Percentiles rank a stretch among this genome's conserved stretches.
Evolutionary conservation across 2,797 vertebrate species (phyloP).

Genomic region (Graptemys geographica): DNA sequence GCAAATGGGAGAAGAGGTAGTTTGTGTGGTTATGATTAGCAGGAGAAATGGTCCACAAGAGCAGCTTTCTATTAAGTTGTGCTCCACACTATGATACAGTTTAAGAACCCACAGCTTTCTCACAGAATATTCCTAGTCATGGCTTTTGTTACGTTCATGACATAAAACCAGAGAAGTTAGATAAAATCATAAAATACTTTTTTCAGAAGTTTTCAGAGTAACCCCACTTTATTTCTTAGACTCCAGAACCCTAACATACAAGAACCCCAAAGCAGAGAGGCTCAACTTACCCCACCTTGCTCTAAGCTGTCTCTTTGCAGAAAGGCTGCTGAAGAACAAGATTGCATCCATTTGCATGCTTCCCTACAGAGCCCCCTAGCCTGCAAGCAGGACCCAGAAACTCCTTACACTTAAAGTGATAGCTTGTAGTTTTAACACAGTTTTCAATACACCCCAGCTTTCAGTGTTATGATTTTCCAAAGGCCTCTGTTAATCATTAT

Average conservation of each 20-base stretch:
- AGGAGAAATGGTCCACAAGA: background rate
- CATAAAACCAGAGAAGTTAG: background rate
- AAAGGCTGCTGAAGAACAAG: background rate
- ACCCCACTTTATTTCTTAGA: background rate
- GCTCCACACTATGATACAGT: background rate
- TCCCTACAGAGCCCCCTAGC: background rate
- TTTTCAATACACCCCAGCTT: background rate
- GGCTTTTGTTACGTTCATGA: background rate
- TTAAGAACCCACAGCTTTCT: background rate
- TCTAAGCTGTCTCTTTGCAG: background rate
- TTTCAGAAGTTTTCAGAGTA: background rate
- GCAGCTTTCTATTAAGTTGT: background rate
- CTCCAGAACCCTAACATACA: background rate
- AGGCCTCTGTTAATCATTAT: conserved; percentile 1
- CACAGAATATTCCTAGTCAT: background rate
- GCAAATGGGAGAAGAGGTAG: background rate
- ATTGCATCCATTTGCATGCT: background rate
- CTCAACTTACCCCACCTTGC: background rate
- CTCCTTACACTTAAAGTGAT: background rate
- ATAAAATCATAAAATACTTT: background rate
- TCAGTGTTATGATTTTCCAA: conserved; percentile 1
- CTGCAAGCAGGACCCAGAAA: background rate
- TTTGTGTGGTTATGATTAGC: background rate
- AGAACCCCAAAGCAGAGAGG: background rate
- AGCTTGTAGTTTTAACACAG: background rate